Percentiles rank a stretch among this genome's conserved stretches.
Evolutionary conservation across 2,888 invertebrate species (phyloP).

Genomic region (Tiliacea citrago): DNA sequence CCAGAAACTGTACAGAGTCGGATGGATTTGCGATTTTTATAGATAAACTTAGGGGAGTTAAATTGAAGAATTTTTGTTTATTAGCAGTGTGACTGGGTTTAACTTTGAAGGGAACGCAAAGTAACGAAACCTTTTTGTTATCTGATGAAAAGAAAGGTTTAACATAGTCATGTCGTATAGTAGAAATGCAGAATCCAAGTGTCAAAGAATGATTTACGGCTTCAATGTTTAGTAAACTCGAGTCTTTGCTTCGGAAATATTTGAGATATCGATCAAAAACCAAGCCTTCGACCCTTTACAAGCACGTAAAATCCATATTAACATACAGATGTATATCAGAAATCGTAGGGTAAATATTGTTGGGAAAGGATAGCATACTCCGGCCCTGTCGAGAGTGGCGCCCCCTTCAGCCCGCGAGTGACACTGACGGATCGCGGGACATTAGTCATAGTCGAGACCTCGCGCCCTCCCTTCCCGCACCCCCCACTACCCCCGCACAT

Average conservation of each 20-base stretch:
- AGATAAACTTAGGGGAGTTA: neutral
- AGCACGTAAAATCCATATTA: constrained; percentile 78
- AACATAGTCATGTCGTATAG: neutral
- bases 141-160: neutral
- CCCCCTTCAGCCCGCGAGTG: constrained; percentile 88
- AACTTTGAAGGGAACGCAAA: neutral
- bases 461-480: constrained; percentile 82
- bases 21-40: constrained; percentile 56
- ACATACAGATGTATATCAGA: constrained; percentile 87
- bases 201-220: neutral
- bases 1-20: constrained; percentile 82
- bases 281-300: constrained; percentile 67
- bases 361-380: constrained; percentile 85
- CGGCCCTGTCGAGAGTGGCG: constrained; percentile 87
- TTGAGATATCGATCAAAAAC: constrained; percentile 59
- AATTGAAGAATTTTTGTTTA: neutral
- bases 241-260: constrained; percentile 46
- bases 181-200: constrained; percentile 6
- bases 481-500: constrained; percentile 85
- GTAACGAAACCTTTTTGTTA: neutral
- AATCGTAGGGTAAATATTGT: constrained; percentile 87
- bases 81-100: neutral
- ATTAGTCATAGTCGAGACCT: constrained; percentile 93
- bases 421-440: constrained; percentile 93
- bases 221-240: neutral